These are phyloP conservation scores for Diprion similis DNA, from an alignment of 1,140 invertebrate species.

Conservation along the genomic window DNA sequence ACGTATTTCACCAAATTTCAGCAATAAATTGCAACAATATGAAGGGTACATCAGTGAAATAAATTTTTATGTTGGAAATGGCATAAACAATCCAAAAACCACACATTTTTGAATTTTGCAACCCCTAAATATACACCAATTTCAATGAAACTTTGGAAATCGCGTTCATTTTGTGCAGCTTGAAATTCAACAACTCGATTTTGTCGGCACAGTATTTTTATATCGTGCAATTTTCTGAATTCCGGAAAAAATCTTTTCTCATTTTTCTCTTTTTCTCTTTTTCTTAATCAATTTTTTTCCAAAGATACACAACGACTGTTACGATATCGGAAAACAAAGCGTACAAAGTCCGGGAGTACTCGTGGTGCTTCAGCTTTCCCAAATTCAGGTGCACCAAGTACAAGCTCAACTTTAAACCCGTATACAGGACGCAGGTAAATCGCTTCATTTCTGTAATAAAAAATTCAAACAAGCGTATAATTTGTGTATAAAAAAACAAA, in stretches of 20 bases:
- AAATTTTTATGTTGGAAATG: no score
- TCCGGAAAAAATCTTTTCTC: neutral
- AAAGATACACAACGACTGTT: slow-evolving; percentile 76
- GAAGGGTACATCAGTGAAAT: no score
- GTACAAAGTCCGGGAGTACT: slow-evolving; percentile 79
- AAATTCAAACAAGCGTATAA: no score
- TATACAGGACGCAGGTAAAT: slow-evolving; percentile 71
- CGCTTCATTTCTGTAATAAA: neutral
- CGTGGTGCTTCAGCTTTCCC: slow-evolving; percentile 84
- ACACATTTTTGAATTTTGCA: slow-evolving; percentile 14
- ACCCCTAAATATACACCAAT: neutral
- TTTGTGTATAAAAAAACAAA: slow-evolving; percentile 8
- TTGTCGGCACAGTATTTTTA: neutral
- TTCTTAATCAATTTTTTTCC: slow-evolving; percentile 35
- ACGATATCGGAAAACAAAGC: slow-evolving; percentile 79
- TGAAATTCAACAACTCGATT: no score
- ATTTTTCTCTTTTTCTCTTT: neutral
- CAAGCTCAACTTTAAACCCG: slow-evolving; percentile 75
- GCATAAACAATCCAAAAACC: neutral
- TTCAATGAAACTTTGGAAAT: no score
- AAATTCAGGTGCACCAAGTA: slow-evolving; percentile 83
- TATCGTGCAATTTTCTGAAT: neutral
- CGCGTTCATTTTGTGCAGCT: no score
- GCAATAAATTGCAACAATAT: no score
- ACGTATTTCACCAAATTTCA: no score